Percentiles rank a stretch among this genome's conserved stretches.
Conservation (phyloP, 1,140 invertebrate species). For the Pachyrhynchus sulphureomaculatus region DNA sequence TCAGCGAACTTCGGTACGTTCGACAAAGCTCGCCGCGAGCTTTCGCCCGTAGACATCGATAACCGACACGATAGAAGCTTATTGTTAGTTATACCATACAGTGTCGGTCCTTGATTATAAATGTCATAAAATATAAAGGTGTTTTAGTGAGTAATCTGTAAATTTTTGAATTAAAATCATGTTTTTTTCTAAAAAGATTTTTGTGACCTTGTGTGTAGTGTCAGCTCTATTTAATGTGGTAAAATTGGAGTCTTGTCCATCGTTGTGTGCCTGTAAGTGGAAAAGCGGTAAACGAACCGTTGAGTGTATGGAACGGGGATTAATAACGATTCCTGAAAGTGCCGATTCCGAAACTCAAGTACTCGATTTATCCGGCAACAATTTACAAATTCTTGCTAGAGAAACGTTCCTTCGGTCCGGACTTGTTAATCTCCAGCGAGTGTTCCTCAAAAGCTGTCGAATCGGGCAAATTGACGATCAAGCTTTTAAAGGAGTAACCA, state of each 20-base stretch:
- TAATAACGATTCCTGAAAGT: slow-evolving; percentile 78
- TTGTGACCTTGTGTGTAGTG: not conserved
- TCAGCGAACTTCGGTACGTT: slow-evolving; percentile 5
- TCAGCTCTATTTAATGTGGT: not conserved
- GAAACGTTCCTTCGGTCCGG: slow-evolving; percentile 78
- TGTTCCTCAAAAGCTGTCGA: slow-evolving; percentile 78
- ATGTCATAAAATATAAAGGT: not conserved
- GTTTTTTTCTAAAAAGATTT: not conserved
- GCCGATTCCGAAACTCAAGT: slow-evolving; percentile 88
- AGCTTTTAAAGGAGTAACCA: slow-evolving; percentile 80
- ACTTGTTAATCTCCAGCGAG: slow-evolving; percentile 81
- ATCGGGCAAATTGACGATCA: slow-evolving; percentile 81
- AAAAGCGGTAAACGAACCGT: slow-evolving; percentile 89
- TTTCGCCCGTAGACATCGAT: not conserved
- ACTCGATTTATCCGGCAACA: slow-evolving; percentile 83
- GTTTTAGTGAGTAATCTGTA: not conserved
- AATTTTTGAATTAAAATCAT: not conserved
- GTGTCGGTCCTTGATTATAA: too few relatives aligned
- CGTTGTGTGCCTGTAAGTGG: slow-evolving; percentile 87
- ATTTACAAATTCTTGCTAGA: slow-evolving; percentile 75
- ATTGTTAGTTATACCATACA: too few relatives aligned
- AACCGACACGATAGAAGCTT: not conserved
- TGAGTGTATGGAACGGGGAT: slow-evolving; percentile 78
- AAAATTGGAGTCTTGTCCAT: slow-evolving; percentile 62
- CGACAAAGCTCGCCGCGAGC: not conserved